Base-by-base conservation (phyloP, 2,113 vertebrate species). In the Bubalus kerabau region DNA sequence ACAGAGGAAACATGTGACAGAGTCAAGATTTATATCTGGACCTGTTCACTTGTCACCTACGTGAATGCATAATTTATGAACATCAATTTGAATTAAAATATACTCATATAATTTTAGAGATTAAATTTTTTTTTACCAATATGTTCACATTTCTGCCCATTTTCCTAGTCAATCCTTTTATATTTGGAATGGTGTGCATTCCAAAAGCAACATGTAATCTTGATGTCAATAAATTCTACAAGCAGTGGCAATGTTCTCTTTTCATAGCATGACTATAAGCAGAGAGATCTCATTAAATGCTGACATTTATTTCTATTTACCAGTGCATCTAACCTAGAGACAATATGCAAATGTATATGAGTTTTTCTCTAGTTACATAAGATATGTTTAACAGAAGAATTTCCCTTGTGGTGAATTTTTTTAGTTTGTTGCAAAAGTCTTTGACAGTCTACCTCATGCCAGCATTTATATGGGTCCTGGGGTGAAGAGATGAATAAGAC, bases 181-280 rank as follows among this genome's bases (percentile, higher is more conserved):
- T 94, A 9, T 91, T 95, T 74, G 36, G 36, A 36, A 78, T 19
- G 32, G 9, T 67, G 30, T 60, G 19, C 24, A 56, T 96, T 98
- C 94, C 97, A 98, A 94, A 98, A 86, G 88, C 23, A 92, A 56
- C 48, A 82, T 26, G 80, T 87, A 95, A 96, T 78, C 54, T 74
- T 21, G 36, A 74, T 86, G 86, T 90, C 80, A 97, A 87, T 94
- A 87, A 30, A 78, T 80, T 96, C 40, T 95, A 32, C 46, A 98
- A 97, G 48, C 24, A 96, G 52, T 85, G 80, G 19, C 48, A 95
- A 56, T 43, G n/a, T 2, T 96, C 86, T 95, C 89, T 95, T 87
- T 86, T 16, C 12, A n/a, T 9, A 1, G 5, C 60, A 15, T 96
- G 67, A 82, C 56, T 48, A 23, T 46, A 95, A 91, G 95, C 56